A percentile compares a stretch with the other conserved stretches of the same genome.
Evolutionary conservation across 1,140 invertebrate genomes (phyloP).

Genomic region (Telenomus remus): DNA sequence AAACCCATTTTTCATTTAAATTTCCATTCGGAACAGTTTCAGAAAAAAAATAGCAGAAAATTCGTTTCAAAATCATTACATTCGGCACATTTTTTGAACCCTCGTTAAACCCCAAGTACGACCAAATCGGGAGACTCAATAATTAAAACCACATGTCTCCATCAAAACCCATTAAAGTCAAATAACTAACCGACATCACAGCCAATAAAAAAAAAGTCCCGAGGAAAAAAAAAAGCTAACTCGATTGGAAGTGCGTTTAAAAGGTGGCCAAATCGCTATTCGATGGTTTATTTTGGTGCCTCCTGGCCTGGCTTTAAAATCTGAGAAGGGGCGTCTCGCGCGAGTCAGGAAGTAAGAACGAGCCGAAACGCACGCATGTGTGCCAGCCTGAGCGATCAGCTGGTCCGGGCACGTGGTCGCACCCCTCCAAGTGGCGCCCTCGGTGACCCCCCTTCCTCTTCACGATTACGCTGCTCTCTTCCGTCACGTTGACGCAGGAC

Average conservation of each 20-base stretch:
- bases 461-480: background rate
- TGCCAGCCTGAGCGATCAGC: conserved; percentile 62
- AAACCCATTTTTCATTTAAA: background rate
- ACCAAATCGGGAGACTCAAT: no score
- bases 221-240: background rate
- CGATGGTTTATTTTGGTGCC: conserved; percentile 2
- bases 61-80: no score
- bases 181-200: conserved; percentile 2
- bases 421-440: conserved; percentile 28
- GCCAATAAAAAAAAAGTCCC: background rate
- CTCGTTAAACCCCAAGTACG: no score
- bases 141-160: no score
- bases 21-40: no score
- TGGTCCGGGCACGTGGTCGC: conserved; percentile 60
- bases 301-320: background rate
- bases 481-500: conserved; percentile 20
- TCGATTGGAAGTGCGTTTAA: conserved; percentile 2
- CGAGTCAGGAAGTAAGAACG: conserved; percentile 36
- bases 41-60: no score
- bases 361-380: conserved; percentile 47
- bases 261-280: conserved; percentile 17
- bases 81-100: no score
- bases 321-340: conserved; percentile 18
- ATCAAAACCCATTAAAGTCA: background rate
- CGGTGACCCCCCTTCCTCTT: conserved; percentile 10